Percentiles rank a stretch among this genome's conserved stretches.
Conservation (phyloP, 2,797 vertebrate species). For the Hyperoplus lanceolatus region DNA sequence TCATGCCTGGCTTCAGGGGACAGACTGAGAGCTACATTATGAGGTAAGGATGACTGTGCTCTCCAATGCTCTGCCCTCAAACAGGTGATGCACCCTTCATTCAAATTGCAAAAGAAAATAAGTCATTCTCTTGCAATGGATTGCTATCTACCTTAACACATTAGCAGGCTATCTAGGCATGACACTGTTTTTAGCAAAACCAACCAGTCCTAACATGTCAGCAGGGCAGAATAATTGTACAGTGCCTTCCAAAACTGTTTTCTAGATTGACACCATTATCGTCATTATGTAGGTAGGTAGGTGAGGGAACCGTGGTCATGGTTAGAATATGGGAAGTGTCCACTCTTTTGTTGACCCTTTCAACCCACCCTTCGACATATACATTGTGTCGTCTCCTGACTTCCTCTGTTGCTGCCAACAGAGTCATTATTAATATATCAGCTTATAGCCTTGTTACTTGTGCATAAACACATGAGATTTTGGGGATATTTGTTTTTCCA, state of each 20-base stretch:
- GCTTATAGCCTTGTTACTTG: background rate
- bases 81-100: slow-evolving; percentile 20
- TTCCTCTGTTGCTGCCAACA: background rate
- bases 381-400: background rate
- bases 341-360: background rate
- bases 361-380: background rate
- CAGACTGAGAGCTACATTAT: slow-evolving; percentile 55
- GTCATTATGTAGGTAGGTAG: no score
- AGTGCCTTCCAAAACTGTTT: background rate
- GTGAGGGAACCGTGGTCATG: background rate
- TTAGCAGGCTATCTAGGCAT: background rate
- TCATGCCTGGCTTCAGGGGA: slow-evolving; percentile 39
- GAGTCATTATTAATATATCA: no score
- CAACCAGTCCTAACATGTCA: background rate
- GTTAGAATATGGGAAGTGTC: background rate
- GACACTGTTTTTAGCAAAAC: background rate
- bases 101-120: background rate
- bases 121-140: background rate
- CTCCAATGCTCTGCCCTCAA: slow-evolving; percentile 19
- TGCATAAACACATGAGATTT: background rate
- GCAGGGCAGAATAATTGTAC: background rate
- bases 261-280: background rate
- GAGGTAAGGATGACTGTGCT: slow-evolving; percentile 41
- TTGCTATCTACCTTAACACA: background rate
- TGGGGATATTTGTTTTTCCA: background rate